Conservation (phyloP, 2,797 vertebrate species). For the Muscicapa striata region DNA sequence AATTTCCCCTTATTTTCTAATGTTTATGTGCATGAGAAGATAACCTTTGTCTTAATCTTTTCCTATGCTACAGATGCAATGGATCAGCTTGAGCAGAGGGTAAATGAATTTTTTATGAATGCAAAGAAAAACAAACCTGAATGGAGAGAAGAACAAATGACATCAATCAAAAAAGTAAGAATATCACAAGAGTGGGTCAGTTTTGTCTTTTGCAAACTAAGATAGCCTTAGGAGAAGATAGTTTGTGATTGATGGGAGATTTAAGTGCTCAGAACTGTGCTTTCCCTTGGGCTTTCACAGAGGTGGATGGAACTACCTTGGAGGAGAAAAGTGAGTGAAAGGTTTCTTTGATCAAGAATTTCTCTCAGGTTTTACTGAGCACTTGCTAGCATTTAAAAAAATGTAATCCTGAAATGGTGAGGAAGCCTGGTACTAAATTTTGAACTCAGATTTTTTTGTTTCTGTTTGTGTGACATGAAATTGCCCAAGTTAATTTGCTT, state of each 20-base stretch:
- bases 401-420: not conserved
- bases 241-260: not conserved
- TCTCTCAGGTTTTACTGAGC: not conserved
- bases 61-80: slow-evolving; percentile 88
- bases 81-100: slow-evolving; percentile 97
- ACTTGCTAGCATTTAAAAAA: not conserved
- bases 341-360: not conserved
- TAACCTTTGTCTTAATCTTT: slow-evolving; percentile 58
- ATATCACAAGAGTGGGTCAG: not conserved
- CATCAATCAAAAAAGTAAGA: slow-evolving; percentile 95
- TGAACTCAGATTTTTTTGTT: not conserved
- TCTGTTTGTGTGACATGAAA: not conserved
- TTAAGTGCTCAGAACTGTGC: not conserved
- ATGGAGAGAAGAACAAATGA: slow-evolving; percentile 99
- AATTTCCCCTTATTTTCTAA: not conserved
- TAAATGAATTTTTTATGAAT: slow-evolving; percentile 96
- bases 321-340: not conserved
- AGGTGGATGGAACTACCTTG: not conserved
- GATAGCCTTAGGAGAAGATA: not conserved
- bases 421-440: not conserved
- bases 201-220: not conserved
- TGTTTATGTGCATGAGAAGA: not conserved
- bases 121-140: slow-evolving; percentile 99
- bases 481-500: not conserved
- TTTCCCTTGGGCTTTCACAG: not conserved